phyloP scores from a whole-genome alignment of 1,140 invertebrate genomes.

The Dendroctonus ponderosae region DNA sequence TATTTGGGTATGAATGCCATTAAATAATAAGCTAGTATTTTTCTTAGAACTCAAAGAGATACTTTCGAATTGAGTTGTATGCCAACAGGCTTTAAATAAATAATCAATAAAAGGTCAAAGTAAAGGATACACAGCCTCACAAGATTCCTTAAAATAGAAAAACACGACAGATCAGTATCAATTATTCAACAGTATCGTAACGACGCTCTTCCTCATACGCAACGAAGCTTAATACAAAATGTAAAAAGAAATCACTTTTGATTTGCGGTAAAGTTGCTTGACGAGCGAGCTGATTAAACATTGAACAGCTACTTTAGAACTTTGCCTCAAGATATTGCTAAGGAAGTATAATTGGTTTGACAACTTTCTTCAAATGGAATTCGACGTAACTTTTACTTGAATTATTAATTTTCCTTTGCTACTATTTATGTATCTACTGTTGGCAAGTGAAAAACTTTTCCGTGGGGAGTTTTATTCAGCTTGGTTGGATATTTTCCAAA shows the following conservation, averaged over 20 bases:
- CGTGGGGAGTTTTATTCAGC: background rate
- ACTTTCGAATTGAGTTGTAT: too few relatives aligned
- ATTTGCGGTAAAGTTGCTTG: constrained; percentile 1
- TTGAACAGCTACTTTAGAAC: constrained; percentile 4
- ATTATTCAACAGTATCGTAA: too few relatives aligned
- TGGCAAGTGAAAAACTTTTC: background rate
- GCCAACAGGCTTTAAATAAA: too few relatives aligned
- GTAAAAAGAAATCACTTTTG: background rate
- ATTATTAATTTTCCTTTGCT: constrained; percentile 5
- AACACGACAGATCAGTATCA: too few relatives aligned
- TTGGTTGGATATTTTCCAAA: background rate
- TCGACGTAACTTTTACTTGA: background rate
- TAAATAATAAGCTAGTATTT: too few relatives aligned
- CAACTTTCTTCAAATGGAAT: constrained; percentile 5
- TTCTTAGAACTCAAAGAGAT: too few relatives aligned
- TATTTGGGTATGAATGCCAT: too few relatives aligned
- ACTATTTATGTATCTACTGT: background rate
- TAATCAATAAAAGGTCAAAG: too few relatives aligned
- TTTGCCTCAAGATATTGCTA: background rate
- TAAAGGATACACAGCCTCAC: too few relatives aligned
- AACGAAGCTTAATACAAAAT: too few relatives aligned
- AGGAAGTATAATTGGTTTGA: background rate
- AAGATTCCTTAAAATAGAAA: too few relatives aligned
- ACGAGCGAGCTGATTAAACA: constrained; percentile 11
- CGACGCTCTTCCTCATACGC: too few relatives aligned